Conservation (phyloP, 2,797 vertebrate genomes). For the Aplochiton taeniatus region DNA sequence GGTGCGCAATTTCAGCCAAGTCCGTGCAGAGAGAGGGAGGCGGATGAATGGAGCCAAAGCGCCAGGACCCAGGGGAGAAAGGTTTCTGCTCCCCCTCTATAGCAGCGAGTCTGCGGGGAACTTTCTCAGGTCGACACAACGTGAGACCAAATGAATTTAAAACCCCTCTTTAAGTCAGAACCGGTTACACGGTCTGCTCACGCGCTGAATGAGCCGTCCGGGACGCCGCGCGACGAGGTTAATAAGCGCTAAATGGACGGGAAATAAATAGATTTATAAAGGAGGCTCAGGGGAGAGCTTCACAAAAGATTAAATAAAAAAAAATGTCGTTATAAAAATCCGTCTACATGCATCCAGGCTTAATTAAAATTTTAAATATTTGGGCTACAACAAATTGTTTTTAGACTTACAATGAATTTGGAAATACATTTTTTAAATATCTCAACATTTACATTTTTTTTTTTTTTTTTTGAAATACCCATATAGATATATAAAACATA, state of each 20-base stretch:
- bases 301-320: neutral
- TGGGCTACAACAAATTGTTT: too few relatives aligned
- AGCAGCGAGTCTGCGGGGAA: conserved; percentile 73
- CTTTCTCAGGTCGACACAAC: conserved; percentile 81
- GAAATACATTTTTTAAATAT: too few relatives aligned
- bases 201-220: conserved; percentile 12
- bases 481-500: too few relatives aligned
- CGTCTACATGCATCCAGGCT: too few relatives aligned
- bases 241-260: conserved; percentile 22
- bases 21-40: conserved; percentile 58
- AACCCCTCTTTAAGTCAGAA: conserved; percentile 74
- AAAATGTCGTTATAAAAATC: neutral
- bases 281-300: neutral
- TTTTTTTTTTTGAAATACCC: too few relatives aligned
- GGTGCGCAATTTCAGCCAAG: conserved; percentile 67
- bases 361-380: too few relatives aligned
- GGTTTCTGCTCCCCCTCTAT: conserved; percentile 57
- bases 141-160: conserved; percentile 84
- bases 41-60: conserved; percentile 70
- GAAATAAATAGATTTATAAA: conserved; percentile 12
- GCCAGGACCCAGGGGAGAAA: conserved; percentile 68
- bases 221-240: conserved; percentile 7
- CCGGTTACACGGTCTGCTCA: conserved; percentile 73
- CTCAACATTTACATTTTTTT: too few relatives aligned
- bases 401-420: too few relatives aligned